phyloP scores from a whole-genome alignment of 2,888 invertebrate species.

The Lasioglossum vierecki region DNA sequence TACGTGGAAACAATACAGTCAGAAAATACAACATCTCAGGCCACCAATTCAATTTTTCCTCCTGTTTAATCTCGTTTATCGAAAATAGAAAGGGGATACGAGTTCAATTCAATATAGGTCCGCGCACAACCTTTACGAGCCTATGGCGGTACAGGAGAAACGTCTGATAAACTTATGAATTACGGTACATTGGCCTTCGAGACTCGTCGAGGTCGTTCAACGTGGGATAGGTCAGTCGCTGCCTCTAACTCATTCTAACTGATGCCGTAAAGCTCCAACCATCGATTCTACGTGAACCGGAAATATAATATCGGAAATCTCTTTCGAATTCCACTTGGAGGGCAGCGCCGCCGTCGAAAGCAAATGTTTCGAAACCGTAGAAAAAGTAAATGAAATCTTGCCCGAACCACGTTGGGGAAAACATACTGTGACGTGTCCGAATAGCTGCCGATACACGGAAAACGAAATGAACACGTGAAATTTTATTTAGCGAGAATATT shows the following conservation, averaged over 20 bases:
- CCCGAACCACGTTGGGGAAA: background rate
- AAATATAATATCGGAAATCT: conserved; percentile 39
- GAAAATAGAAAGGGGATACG: conserved; percentile 15
- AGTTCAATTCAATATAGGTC: conserved; percentile 3
- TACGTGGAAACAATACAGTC: conserved; percentile 3
- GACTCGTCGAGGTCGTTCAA: conserved; percentile 55
- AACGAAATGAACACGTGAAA: background rate
- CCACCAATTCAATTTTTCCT: conserved; percentile 15
- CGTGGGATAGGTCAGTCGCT: conserved; percentile 55
- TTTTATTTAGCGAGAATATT: background rate
- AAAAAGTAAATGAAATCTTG: conserved; percentile 22
- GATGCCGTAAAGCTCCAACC: conserved; percentile 22
- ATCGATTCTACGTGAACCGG: conserved; percentile 43
- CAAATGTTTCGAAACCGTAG: conserved; percentile 23
- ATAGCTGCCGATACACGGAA: background rate
- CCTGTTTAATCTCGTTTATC: conserved; percentile 25
- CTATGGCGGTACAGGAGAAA: conserved; percentile 17
- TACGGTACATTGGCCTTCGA: conserved; percentile 56
- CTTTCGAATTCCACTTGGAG: conserved; percentile 18
- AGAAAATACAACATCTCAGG: background rate
- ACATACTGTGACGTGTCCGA: background rate
- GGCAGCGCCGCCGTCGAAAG: background rate
- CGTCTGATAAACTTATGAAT: conserved; percentile 58
- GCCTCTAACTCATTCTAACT: conserved; percentile 55
- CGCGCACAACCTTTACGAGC: conserved; percentile 7